A percentile compares a stretch with the other conserved stretches of the same genome.
Conservation (phyloP, 2,797 vertebrate genomes). For the Hephaestus fuliginosus region DNA sequence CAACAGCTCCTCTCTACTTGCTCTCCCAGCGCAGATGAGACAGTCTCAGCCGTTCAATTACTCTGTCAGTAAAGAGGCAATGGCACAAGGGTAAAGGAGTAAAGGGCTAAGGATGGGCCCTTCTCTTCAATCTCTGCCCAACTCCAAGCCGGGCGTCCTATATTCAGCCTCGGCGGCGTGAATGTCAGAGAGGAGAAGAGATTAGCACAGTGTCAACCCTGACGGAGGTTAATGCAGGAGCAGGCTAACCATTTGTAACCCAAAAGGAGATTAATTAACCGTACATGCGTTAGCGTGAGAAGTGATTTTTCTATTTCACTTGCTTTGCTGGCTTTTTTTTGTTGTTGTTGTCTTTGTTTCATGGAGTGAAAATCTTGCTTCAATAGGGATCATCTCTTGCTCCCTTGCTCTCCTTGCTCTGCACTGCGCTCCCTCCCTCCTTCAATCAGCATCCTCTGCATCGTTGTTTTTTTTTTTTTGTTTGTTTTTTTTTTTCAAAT, state of each 20-base stretch:
- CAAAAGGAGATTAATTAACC: conserved; percentile 75
- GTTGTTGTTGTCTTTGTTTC: conserved; percentile 40
- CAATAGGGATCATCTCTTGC: conserved; percentile 26
- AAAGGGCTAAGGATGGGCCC: conserved; percentile 33
- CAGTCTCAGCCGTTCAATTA: conserved; percentile 69
- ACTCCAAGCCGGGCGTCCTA: conserved; percentile 45
- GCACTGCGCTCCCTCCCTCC: not conserved
- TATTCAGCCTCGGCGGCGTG: conserved; percentile 63
- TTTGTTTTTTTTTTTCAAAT: conserved; percentile 24
- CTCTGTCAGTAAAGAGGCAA: conserved; percentile 45
- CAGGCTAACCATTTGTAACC: conserved; percentile 66
- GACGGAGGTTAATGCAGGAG: conserved; percentile 71
- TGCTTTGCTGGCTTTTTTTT: conserved; percentile 20
- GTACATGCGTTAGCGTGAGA: conserved; percentile 20
- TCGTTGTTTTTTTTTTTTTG: conserved; percentile 8
- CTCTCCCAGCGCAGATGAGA: conserved; percentile 56
- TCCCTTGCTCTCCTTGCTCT: not conserved
- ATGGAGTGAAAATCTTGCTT: conserved; percentile 27
- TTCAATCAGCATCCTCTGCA: conserved; percentile 38
- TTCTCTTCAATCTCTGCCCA: conserved; percentile 54
- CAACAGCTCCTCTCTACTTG: conserved; percentile 31
- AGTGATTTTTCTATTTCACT: conserved; percentile 36
- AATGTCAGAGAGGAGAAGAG: conserved; percentile 71
- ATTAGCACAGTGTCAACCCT: conserved; percentile 67
- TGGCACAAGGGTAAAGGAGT: conserved; percentile 35